Base-by-base conservation (phyloP, 2,888 invertebrate species). In the Cotesia congregata region DNA sequence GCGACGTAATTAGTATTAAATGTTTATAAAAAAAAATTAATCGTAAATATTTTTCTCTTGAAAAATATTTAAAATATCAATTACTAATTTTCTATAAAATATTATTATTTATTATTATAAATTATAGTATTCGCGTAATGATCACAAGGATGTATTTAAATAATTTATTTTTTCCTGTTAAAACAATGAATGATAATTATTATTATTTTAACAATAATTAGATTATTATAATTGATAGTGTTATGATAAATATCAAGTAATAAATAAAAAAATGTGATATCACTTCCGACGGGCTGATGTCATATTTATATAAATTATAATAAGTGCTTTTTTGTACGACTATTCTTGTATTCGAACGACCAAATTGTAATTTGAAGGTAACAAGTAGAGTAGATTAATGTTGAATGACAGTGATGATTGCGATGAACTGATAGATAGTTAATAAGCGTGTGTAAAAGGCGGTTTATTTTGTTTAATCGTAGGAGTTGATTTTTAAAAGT, bases 171-270 rank as follows among this genome's bases (percentile, higher is more conserved):
- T 30, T 30, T 30, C 9, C 50, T 50, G 50, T 50, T 50, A 50
- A 7, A 50, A 50, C 12, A 12, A 50, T 50, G 6, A 1, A 30
- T 30, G 30, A 30, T 30, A 50, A 7, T 50, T 7, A 50, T 50
- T 7, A 12, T 60, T 73, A 17, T 72, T 38, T 64, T 17, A 1
- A 39, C 17, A 15, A 39, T 17, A 74, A 40, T 20, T 67, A 60
- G 62, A 64, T 75, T 73, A 73, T 73, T 59, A 75, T 30, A 60
- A 41, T 12, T 50, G 50, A 50, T 50, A 50, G 1, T 12, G 50
- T 50, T 50, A 50, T 12, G 50, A 50, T 50, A 12, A 65, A 30
- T 65, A 12, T 65, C 30, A 30, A 30, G 6, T 65, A 38, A 30
- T 65, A 30, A 65, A 30, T 65, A 65, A 65, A 30, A 20, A 65